Percentiles rank a stretch among this genome's conserved stretches.
Evolutionary conservation across 2,888 invertebrate species (phyloP).

Genomic region (Polylopha cassiicola): DNA sequence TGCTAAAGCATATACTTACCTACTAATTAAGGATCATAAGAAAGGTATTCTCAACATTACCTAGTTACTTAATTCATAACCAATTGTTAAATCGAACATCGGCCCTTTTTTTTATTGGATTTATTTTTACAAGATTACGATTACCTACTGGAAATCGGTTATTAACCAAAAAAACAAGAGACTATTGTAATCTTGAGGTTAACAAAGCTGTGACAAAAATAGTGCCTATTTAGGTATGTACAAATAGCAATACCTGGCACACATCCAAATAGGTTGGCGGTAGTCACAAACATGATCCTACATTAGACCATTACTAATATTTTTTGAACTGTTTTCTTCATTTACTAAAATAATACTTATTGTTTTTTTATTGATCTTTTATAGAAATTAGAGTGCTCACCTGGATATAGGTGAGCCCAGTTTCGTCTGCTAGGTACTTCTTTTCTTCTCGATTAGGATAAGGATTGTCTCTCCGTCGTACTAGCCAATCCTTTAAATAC

Average conservation of each 20-base stretch:
- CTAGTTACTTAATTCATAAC: too few relatives aligned
- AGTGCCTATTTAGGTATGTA: constrained; percentile 70
- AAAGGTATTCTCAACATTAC: too few relatives aligned
- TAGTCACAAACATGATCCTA: constrained; percentile 54
- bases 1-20: too few relatives aligned
- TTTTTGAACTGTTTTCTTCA: too few relatives aligned
- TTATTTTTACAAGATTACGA: too few relatives aligned
- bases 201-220: constrained; percentile 70
- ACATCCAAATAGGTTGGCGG: constrained; percentile 69
- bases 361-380: too few relatives aligned
- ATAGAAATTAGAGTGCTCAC: constrained; percentile 50
- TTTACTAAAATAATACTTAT: too few relatives aligned
- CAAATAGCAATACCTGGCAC: constrained; percentile 70
- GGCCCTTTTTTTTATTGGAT: too few relatives aligned
- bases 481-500: constrained; percentile 86
- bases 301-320: constrained; percentile 27
- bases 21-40: too few relatives aligned
- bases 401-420: constrained; percentile 87
- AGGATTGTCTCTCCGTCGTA: constrained; percentile 85
- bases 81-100: too few relatives aligned
- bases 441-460: constrained; percentile 88
- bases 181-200: constrained; percentile 37
- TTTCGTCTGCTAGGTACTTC: constrained; percentile 83
- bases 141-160: too few relatives aligned
- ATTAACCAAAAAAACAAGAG: constrained; percentile 8